These are phyloP conservation scores for Mactra quadrangularis DNA, from an alignment of 1,140 invertebrate genomes.

Conservation along the genomic window DNA sequence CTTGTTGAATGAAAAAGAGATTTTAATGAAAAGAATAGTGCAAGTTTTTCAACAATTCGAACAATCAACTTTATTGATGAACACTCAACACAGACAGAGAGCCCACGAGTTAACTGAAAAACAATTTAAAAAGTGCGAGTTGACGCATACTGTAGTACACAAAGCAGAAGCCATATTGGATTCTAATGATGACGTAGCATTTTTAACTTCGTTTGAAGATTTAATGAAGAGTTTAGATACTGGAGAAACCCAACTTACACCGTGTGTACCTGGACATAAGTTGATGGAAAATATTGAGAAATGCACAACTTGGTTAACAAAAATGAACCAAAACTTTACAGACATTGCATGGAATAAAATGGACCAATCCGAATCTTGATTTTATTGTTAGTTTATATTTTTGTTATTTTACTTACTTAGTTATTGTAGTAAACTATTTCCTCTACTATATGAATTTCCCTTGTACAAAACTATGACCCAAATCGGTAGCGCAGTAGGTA, in stretches of 20 bases:
- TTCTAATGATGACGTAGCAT: background rate
- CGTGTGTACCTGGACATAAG: slow-evolving; percentile 6
- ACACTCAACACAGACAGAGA: background rate
- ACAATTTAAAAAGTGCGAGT: background rate
- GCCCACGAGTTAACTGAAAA: background rate
- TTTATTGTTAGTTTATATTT: too few species aligned
- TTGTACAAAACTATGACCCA: too few species aligned
- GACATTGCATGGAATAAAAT: too few species aligned
- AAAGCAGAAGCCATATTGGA: background rate
- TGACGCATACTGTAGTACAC: background rate
- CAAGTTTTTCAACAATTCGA: slow-evolving; percentile 1
- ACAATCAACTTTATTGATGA: background rate
- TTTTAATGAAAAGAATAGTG: background rate
- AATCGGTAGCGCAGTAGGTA: too few species aligned
- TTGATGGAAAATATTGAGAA: slow-evolving; percentile 22
- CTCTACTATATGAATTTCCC: too few species aligned
- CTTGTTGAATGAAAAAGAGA: background rate
- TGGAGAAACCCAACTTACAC: background rate
- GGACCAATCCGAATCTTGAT: too few species aligned
- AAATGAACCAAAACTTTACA: background rate
- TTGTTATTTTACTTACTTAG: too few species aligned
- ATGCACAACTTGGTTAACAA: slow-evolving; percentile 19
- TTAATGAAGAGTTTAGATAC: background rate
- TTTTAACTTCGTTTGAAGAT: background rate
- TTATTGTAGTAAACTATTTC: too few species aligned